phyloP scores from a whole-genome alignment of 2,113 vertebrate species.

The Girardinichthys multiradiatus region DNA sequence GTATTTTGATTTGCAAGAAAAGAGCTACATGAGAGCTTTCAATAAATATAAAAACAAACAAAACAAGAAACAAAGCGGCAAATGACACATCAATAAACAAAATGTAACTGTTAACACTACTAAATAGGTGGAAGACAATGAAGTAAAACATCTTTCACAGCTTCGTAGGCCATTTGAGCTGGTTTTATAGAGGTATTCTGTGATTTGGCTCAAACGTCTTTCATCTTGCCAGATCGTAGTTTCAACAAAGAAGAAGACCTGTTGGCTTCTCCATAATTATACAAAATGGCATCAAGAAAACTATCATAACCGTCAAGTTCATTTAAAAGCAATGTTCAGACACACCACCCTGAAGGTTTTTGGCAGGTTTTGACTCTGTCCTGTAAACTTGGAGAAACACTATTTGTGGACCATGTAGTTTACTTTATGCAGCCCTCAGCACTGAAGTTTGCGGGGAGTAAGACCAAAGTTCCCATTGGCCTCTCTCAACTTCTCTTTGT shows the following conservation, averaged over 20 bases:
- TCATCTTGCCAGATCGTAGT: constrained; percentile 5
- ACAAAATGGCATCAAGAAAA: constrained; percentile 43
- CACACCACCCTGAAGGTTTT: constrained; percentile 1
- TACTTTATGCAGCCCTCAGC: constrained; percentile 27
- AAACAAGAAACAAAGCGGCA: constrained; percentile 6
- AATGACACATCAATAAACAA: background rate
- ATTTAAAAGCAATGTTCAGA: background rate
- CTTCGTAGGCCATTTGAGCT: constrained; percentile 37
- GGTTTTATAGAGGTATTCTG: constrained; percentile 61
- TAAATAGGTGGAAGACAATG: background rate
- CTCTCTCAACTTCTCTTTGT: constrained; percentile 92
- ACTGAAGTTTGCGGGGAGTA: constrained; percentile 29
- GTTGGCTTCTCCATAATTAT: constrained; percentile 26
- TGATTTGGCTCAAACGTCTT: constrained; percentile 48
- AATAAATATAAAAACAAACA: background rate
- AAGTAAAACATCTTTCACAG: constrained; percentile 4
- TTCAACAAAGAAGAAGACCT: constrained; percentile 11
- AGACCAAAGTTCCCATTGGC: constrained; percentile 68
- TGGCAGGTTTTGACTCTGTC: background rate
- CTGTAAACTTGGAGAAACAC: constrained; percentile 19
- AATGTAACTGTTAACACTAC: background rate
- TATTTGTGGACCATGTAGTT: constrained; percentile 2
- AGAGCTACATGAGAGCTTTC: background rate
- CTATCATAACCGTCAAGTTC: constrained; percentile 1
- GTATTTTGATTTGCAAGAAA: background rate